These are phyloP conservation scores for Cataglyphis cursor DNA, from an alignment of 2,888 invertebrate genomes.

Conservation along the genomic window DNA sequence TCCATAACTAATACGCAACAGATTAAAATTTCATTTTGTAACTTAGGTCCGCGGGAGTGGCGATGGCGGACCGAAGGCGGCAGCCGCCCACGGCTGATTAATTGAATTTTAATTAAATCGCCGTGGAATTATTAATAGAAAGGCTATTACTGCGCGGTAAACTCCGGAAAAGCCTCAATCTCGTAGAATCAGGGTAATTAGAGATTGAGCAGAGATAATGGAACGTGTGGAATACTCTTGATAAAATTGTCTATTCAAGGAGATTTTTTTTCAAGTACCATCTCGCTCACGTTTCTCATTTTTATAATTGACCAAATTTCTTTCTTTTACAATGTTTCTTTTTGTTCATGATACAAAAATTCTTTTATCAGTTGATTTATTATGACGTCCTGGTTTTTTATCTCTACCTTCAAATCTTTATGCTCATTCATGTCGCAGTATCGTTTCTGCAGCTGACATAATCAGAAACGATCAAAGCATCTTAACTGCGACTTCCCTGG, in stretches of 20 bases:
- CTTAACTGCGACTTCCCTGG: slow-evolving; percentile 49
- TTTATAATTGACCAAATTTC: neutral
- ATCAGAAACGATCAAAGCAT: slow-evolving; percentile 55
- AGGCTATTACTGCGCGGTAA: slow-evolving; percentile 71
- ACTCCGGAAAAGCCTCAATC: slow-evolving; percentile 64
- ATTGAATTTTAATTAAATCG: slow-evolving; percentile 85
- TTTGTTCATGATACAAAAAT: neutral
- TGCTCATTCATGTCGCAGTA: neutral
- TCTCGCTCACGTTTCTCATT: neutral
- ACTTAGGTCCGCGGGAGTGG: slow-evolving; percentile 72
- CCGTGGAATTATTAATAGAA: slow-evolving; percentile 81
- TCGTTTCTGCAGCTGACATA: slow-evolving; percentile 44
- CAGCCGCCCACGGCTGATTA: slow-evolving; percentile 77
- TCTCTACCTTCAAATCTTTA: neutral
- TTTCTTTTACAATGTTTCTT: neutral
- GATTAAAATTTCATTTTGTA: slow-evolving; percentile 84
- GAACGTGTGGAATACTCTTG: slow-evolving; percentile 3
- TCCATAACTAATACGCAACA: slow-evolving; percentile 82
- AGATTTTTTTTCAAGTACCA: neutral
- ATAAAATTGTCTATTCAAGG: neutral
- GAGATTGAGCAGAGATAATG: slow-evolving; percentile 48
- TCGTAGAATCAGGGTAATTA: slow-evolving; percentile 54
- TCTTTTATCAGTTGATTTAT: neutral
- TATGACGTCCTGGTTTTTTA: neutral
- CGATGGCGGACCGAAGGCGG: slow-evolving; percentile 52